These are phyloP conservation scores for Channa maculata DNA, from an alignment of 2,113 vertebrate genomes.

Conservation along the genomic window DNA sequence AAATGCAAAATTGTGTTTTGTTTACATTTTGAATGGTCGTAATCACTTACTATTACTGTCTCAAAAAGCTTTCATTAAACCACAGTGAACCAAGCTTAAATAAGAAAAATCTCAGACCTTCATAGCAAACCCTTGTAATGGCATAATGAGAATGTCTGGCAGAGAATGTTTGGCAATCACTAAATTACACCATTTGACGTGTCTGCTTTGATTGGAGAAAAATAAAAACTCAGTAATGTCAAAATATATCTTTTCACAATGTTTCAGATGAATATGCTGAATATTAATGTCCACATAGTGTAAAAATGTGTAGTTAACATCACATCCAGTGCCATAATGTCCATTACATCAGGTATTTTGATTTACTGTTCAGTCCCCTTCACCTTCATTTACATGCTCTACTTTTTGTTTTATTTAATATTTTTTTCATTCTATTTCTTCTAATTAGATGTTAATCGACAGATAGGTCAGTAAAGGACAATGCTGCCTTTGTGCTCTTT, in stretches of 20 bases:
- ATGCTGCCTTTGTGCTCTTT: too few relatives aligned
- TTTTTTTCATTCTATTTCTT: too few relatives aligned
- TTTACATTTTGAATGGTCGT: conserved; percentile 23
- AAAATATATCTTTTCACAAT: neutral
- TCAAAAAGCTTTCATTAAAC: neutral
- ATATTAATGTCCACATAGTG: neutral
- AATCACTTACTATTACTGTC: conserved; percentile 1
- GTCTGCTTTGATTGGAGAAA: conserved; percentile 15
- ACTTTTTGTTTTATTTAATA: too few relatives aligned
- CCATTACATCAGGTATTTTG: too few relatives aligned
- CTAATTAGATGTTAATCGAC: too few relatives aligned
- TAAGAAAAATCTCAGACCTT: neutral
- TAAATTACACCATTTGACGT: conserved; percentile 2
- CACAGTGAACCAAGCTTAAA: neutral
- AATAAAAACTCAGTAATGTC: conserved; percentile 21
- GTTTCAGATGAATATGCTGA: neutral
- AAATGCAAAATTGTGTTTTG: neutral
- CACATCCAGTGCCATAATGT: too few relatives aligned
- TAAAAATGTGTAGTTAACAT: too few relatives aligned
- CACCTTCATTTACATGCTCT: too few relatives aligned
- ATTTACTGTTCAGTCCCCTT: too few relatives aligned
- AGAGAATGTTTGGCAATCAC: neutral
- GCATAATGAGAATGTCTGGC: neutral
- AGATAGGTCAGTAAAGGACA: too few relatives aligned
- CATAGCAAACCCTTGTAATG: neutral